phyloP scores from a whole-genome alignment of 2,797 vertebrate genomes.

The Sebastes trivittatus region DNA sequence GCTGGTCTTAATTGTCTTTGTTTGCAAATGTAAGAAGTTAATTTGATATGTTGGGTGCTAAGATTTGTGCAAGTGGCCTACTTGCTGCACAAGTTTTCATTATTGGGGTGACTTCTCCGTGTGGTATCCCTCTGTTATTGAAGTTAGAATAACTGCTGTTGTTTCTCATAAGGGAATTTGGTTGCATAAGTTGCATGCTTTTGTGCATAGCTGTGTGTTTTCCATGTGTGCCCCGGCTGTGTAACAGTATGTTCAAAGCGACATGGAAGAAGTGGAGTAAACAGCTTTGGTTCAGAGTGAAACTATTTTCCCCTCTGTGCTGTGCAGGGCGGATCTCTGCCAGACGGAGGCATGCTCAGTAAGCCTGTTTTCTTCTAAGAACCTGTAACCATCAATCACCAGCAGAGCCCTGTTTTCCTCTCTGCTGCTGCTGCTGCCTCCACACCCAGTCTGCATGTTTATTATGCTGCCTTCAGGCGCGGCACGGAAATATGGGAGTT shows the following conservation, averaged over 20 bases:
- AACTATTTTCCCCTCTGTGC: conserved; percentile 66
- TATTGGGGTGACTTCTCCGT: not conserved
- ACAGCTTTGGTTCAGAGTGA: conserved; percentile 51
- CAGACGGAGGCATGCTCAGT: conserved; percentile 78
- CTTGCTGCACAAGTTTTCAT: not conserved
- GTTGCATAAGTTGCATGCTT: conserved; percentile 11
- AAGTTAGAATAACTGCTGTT: not conserved
- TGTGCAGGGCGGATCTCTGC: conserved; percentile 44
- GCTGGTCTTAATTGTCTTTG: not conserved
- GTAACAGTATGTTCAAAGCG: conserved; percentile 29
- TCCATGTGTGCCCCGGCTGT: not conserved
- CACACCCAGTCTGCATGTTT: too few species aligned
- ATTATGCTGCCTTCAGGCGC: too few species aligned
- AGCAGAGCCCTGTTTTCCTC: conserved; percentile 67
- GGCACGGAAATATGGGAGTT: too few species aligned
- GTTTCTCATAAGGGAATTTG: conserved; percentile 6
- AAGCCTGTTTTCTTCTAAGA: conserved; percentile 84
- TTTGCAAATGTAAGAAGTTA: conserved; percentile 4
- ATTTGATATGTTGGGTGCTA: not conserved
- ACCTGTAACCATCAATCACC: conserved; percentile 87
- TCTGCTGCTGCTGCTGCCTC: conserved; percentile 28
- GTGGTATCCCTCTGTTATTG: not conserved
- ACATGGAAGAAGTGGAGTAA: conserved; percentile 43
- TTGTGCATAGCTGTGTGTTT: conserved; percentile 23
- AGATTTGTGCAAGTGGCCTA: not conserved